Conservation (phyloP, 1,140 invertebrate genomes). For the Leptopilina clavipes region DNA sequence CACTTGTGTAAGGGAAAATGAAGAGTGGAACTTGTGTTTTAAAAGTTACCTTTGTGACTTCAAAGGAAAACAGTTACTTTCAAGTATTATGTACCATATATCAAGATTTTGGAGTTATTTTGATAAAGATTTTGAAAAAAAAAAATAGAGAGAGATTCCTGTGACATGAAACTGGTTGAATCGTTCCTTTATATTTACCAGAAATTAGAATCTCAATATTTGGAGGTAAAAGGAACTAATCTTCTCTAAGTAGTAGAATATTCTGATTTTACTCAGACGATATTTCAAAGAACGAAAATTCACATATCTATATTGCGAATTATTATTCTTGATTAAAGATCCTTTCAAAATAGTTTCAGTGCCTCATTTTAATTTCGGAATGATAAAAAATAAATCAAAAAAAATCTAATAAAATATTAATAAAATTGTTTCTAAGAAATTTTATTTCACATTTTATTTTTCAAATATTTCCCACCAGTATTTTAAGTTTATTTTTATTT, state of each 20-base stretch:
- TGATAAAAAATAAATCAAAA: too few relatives aligned
- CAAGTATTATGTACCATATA: not conserved
- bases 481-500: too few relatives aligned
- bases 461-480: too few relatives aligned
- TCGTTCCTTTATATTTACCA: not conserved
- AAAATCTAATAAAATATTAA: too few relatives aligned
- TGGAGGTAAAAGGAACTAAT: not conserved
- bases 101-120: not conserved
- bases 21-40: not conserved
- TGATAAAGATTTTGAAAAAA: not conserved
- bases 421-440: too few relatives aligned
- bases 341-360: too few relatives aligned
- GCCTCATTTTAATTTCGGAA: too few relatives aligned
- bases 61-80: not conserved
- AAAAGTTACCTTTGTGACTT: slow-evolving; percentile 11
- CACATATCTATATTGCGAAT: too few relatives aligned
- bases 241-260: not conserved
- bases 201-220: not conserved
- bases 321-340: not conserved
- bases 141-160: not conserved
- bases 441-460: too few relatives aligned
- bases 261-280: slow-evolving; percentile 18
- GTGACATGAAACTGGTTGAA: not conserved
- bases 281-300: not conserved
- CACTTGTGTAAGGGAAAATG: not conserved